These are phyloP conservation scores for Zaprionus taronus DNA, from an alignment of 1,140 invertebrate species.

Conservation along the genomic window DNA sequence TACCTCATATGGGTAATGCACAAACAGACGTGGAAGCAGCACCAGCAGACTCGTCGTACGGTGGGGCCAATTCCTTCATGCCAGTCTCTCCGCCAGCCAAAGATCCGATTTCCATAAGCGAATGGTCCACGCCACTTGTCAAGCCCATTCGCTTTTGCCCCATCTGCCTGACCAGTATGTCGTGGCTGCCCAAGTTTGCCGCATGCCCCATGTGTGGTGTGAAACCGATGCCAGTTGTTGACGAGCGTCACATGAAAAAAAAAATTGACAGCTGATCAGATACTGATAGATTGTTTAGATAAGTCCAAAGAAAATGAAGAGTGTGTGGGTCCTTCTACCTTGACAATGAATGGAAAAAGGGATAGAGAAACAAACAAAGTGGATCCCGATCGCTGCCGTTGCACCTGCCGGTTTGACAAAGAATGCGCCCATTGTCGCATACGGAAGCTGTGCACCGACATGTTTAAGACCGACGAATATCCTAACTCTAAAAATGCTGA, in stretches of 20 bases:
- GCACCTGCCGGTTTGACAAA: constrained; percentile 63
- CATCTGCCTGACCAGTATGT: constrained; percentile 72
- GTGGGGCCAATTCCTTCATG: not conserved
- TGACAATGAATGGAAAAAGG: not conserved
- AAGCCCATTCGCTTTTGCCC: constrained; percentile 68
- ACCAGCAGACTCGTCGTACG: not conserved
- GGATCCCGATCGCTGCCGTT: constrained; percentile 55
- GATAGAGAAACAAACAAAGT: not conserved
- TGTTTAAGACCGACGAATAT: constrained; percentile 49
- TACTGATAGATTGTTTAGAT: constrained; percentile 57
- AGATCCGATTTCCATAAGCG: constrained; percentile 33
- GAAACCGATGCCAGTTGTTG: constrained; percentile 57
- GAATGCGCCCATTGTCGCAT: constrained; percentile 77
- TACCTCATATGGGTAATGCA: not conserved
- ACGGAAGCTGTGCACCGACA: constrained; percentile 60
- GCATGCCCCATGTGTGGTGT: constrained; percentile 66
- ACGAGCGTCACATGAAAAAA: constrained; percentile 47
- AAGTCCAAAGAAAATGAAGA: constrained; percentile 30
- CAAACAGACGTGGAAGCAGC: not conserved
- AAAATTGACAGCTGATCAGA: constrained; percentile 60
- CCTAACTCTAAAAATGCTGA: constrained; percentile 25
- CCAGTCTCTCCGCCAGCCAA: not conserved
- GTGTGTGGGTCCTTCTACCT: constrained; percentile 29
- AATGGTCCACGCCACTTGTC: constrained; percentile 17
- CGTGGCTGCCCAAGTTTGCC: constrained; percentile 70